These are phyloP conservation scores for Malachius bipustulatus DNA, from an alignment of 2,888 invertebrate genomes.

Conservation along the genomic window DNA sequence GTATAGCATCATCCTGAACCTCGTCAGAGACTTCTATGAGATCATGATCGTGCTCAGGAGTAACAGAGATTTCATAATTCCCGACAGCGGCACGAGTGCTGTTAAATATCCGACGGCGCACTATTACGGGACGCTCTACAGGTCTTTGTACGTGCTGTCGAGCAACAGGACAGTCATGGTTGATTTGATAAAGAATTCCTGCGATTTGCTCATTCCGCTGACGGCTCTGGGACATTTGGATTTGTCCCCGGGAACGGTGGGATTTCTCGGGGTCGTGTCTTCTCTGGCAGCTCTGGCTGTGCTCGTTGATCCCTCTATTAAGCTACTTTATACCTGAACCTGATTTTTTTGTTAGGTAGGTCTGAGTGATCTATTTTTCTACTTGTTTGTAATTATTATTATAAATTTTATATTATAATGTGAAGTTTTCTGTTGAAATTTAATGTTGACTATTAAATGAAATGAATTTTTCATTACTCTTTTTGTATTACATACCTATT, in stretches of 20 bases:
- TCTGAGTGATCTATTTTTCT: too few species aligned
- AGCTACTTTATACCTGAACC: too few species aligned
- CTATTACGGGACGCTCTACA: constrained; percentile 21
- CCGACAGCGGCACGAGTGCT: constrained; percentile 20
- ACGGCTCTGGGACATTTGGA: constrained; percentile 67
- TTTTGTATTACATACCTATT: too few species aligned
- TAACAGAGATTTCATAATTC: constrained; percentile 29
- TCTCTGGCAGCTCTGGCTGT: constrained; percentile 69
- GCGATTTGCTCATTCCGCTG: constrained; percentile 79
- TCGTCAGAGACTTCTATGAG: constrained; percentile 77
- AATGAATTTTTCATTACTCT: too few species aligned
- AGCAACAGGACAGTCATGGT: constrained; percentile 57
- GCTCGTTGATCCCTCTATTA: constrained; percentile 65
- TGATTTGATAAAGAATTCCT: constrained; percentile 74
- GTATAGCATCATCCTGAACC: constrained; percentile 65
- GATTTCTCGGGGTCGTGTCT: constrained; percentile 67
- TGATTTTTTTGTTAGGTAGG: too few species aligned
- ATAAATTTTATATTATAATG: too few species aligned
- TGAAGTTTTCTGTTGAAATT: too few species aligned
- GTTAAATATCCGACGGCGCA: constrained; percentile 21
- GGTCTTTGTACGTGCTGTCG: constrained; percentile 25
- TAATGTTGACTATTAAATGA: too few species aligned
- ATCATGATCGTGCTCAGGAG: constrained; percentile 51
- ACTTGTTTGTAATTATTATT: too few species aligned
- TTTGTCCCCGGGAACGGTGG: constrained; percentile 65